Conservation (phyloP, 64 coral and sea anemone genomes). For the Exaiptasia diaphana region DNA sequence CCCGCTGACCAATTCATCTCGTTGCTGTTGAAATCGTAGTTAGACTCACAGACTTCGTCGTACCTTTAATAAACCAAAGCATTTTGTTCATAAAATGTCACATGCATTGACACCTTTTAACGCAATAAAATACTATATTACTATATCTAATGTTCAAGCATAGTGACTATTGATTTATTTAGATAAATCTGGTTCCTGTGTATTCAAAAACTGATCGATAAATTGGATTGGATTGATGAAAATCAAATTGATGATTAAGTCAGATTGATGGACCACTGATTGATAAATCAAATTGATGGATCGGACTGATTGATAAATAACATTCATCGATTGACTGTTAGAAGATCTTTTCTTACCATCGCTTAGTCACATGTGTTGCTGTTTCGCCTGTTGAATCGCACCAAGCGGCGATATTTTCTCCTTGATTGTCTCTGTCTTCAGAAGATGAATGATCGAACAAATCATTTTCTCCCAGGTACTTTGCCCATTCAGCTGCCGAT, state of each 20-base stretch:
- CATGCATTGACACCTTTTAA: too few species aligned
- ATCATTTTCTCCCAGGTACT: constrained; percentile 11
- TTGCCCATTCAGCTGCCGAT: constrained; percentile 55
- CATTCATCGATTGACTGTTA: too few species aligned
- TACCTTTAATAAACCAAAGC: constrained; percentile 13
- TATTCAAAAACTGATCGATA: too few species aligned
- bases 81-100: not conserved
- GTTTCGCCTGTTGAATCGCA: not conserved
- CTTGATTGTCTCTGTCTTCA: constrained; percentile 45
- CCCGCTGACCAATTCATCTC: constrained; percentile 32
- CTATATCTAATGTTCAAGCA: too few species aligned
- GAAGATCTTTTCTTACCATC: constrained; percentile 4
- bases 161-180: too few species aligned
- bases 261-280: too few species aligned
- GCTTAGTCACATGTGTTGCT: not conserved
- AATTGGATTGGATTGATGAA: too few species aligned
- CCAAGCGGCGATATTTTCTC: constrained; percentile 67
- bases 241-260: too few species aligned
- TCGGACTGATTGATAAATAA: too few species aligned
- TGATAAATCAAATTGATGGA: too few species aligned
- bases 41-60: constrained; percentile 60
- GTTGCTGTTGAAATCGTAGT: constrained; percentile 42
- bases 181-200: too few species aligned
- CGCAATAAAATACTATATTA: too few species aligned
- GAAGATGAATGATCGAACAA: constrained; percentile 36